Base-by-base conservation (phyloP, 2,888 invertebrate genomes). In the Troides oblongomaculatus region DNA sequence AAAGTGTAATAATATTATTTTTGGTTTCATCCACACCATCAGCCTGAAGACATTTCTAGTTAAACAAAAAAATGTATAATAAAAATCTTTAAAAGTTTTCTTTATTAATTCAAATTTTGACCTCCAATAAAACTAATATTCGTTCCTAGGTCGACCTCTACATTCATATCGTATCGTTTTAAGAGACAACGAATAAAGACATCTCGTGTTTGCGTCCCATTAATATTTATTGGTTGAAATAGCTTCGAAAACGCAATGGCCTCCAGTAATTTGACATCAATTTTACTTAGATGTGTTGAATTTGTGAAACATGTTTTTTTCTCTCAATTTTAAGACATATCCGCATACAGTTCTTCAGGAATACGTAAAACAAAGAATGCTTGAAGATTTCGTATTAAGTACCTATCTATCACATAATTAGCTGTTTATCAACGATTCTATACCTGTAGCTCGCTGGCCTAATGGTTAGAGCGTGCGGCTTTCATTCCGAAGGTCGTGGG, bases 211-310 rank as follows among this genome's bases (percentile, higher is more conserved):
- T 83, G 77, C 76, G 74, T 75, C 76, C 80, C 80, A 83, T 87
- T 83, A 81, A 84, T 85, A 85, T 86, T 87, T 86, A 87, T 85
- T 81, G 79, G 72, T 68, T 78, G 79, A 83, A 84, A 85, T 81
- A 78, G 77, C 82, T 78, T 77, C 74, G 76, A 76, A 75, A 76
- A 79, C 78, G 80, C 80, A 75, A 79, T 74, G 72, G 78, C 71
- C 71, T 77, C 71, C 74, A 78, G 78, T 82, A 81, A 83, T 82
- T 84, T 83, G 75, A 81, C 77, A 79, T 81, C 81, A 79, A 83
- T 83, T 77, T 78, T 72, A 73, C 74, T 76, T 61, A 23, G 21
- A 53, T 36, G 36, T 71, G 74, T 75, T 76, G 73, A 75, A 78
- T 76, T 78, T 77, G 76, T 63, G 1, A 36, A 18, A 30, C 14